A percentile compares a stretch with the other conserved stretches of the same genome.
Conservation (phyloP, 2,888 invertebrate genomes). For the Tinea semifulvella region DNA sequence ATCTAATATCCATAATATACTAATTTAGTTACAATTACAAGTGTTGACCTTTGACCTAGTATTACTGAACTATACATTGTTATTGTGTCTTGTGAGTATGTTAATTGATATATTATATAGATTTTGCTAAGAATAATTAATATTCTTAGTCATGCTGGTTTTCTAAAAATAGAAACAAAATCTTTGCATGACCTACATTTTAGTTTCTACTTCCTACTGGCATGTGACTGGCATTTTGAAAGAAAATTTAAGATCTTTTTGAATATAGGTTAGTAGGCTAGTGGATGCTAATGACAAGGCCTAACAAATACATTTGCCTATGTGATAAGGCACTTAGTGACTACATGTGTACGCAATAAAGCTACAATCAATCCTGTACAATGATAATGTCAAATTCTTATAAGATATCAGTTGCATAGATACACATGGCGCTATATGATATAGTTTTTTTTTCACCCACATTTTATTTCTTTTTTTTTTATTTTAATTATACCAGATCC, state of each 20-base stretch:
- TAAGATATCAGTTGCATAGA: conserved; percentile 5
- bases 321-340: conserved; percentile 11
- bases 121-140: neutral
- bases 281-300: conserved; percentile 1
- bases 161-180: conserved; percentile 36
- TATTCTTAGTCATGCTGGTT: conserved; percentile 13
- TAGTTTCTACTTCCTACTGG: conserved; percentile 37
- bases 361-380: conserved; percentile 7
- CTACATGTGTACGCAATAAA: neutral
- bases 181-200: conserved; percentile 51
- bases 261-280: conserved; percentile 6
- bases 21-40: neutral
- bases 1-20: neutral
- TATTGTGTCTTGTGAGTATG: neutral
- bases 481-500: no score
- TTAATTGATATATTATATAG: neutral
- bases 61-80: neutral
- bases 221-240: conserved; percentile 5
- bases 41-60: conserved; percentile 3
- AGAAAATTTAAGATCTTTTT: neutral
- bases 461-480: no score
- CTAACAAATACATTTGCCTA: conserved; percentile 5
- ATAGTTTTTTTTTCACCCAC: no score
- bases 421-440: conserved; percentile 5
- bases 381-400: conserved; percentile 13